phyloP scores from a whole-genome alignment of 2,888 invertebrate species.

The Plebejus argus region DNA sequence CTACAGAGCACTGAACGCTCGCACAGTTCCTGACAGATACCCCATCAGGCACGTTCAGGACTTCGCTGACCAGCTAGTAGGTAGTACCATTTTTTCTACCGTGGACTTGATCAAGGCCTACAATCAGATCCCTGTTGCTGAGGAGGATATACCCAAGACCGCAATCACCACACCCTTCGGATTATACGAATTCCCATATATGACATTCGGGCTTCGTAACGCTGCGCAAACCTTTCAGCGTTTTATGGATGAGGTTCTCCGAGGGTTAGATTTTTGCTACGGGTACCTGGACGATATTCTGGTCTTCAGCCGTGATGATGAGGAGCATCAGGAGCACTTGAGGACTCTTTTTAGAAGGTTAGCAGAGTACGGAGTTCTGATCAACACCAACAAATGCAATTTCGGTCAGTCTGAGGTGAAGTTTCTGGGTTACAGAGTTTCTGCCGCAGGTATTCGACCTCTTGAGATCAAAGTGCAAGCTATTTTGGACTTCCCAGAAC shows the following conservation, averaged over 20 bases:
- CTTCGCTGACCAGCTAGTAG: slow-evolving; percentile 37
- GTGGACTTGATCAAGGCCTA: slow-evolving; percentile 49
- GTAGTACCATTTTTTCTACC: slow-evolving; percentile 37
- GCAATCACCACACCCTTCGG: not conserved
- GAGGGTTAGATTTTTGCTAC: not conserved
- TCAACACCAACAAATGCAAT: not conserved
- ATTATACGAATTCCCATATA: not conserved
- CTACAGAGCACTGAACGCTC: slow-evolving; percentile 33
- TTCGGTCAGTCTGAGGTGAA: slow-evolving; percentile 20
- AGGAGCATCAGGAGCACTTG: not conserved
- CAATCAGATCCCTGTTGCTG: slow-evolving; percentile 42
- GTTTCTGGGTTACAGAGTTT: slow-evolving; percentile 27
- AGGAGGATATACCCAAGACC: not conserved
- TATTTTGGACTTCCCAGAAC: slow-evolving; percentile 9
- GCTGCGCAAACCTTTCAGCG: not conserved
- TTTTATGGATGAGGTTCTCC: not conserved
- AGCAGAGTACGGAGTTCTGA: not conserved
- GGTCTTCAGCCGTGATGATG: not conserved
- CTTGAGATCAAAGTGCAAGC: not conserved
- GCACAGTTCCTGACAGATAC: slow-evolving; percentile 35
- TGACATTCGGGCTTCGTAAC: not conserved
- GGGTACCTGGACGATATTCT: not conserved
- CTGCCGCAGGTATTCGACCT: not conserved
- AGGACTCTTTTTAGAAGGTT: not conserved
- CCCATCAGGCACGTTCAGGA: slow-evolving; percentile 43